Percentiles rank a stretch among this genome's conserved stretches.
These are phyloP conservation scores for Oncorhynchus nerka DNA, from an alignment of 2,113 vertebrate genomes.

Conservation along the genomic window DNA sequence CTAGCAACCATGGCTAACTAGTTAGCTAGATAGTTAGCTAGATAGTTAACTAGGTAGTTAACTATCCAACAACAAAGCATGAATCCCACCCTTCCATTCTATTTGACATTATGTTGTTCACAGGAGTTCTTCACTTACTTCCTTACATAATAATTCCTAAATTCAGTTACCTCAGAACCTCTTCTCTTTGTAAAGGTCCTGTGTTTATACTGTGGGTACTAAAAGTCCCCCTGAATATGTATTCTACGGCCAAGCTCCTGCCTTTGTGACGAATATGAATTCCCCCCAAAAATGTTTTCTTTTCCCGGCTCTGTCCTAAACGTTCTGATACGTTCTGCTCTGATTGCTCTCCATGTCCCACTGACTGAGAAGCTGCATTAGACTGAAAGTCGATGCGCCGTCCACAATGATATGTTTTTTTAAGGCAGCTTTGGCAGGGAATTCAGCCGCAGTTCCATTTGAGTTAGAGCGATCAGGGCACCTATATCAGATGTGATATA, in stretches of 20 bases:
- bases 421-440: not conserved
- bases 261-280: not conserved
- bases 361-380: slow-evolving; percentile 6
- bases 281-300: not conserved
- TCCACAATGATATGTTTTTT: not conserved
- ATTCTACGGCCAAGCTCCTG: not conserved
- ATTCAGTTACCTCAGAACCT: no score
- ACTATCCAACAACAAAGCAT: no score
- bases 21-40: no score
- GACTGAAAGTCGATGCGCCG: slow-evolving; percentile 10
- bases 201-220: not conserved
- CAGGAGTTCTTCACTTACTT: not conserved
- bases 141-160: no score
- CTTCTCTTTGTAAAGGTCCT: no score
- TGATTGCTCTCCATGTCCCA: not conserved
- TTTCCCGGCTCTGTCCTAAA: not conserved
- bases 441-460: not conserved
- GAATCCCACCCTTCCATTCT: no score
- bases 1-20: no score
- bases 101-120: no score
- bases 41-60: no score
- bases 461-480: not conserved
- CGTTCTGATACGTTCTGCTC: not conserved
- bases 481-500: not conserved
- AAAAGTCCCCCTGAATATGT: not conserved